Evolutionary conservation across 2,888 invertebrate species (phyloP), one percentile per base, ranked within the genome.

Genomic region (Lysandra coridon): DNA sequence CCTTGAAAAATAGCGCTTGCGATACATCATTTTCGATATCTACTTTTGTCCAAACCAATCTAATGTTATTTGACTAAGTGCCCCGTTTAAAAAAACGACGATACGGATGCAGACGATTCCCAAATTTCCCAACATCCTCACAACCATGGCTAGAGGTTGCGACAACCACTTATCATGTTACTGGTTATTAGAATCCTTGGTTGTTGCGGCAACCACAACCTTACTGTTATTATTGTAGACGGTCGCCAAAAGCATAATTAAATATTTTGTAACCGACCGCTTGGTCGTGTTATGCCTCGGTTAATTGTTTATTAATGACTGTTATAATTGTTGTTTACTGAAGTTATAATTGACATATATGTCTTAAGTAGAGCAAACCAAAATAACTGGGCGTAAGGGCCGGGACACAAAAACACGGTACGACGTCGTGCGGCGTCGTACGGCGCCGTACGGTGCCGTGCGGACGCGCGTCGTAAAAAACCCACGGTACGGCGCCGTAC

Each of bases 91-190:
- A 49, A n/a, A 49, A 49, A 14, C 23, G 49, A 49, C 78, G 60
- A 77, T 78, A 78, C 60, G 76, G 53, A 74, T 79, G 69, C 73
- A 30, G 40, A 69, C 74, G 64, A 80, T 80, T 80, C 78, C 69
- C 33, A 49, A 53, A 44, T 49, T 17, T 44, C n/a, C 12, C 74
- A 74, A 40, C 74, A 74, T 74, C 40, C 74, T 74, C 44, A 10
- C 73, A 73, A 37, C n/a, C 10, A 64, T 62, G 62, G 62, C 14
- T 62, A 64, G 30, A 30, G 64, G 64, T 64, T 64, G 64, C 64
- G 64, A 64, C 64, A 64, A 12, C 64, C 64, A 64, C 64, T 64
- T 23, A 30, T 10, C 64, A 30, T 23, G 23, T 64, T 64, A 64
- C 64, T 64, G 30, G 30, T 64, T 64, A 64, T 64, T 64, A 64